A percentile compares a stretch with the other conserved stretches of the same genome.
Evolutionary conservation across 2,888 invertebrate species (phyloP).

Genomic region (Hydroisotoma schaefferi): DNA sequence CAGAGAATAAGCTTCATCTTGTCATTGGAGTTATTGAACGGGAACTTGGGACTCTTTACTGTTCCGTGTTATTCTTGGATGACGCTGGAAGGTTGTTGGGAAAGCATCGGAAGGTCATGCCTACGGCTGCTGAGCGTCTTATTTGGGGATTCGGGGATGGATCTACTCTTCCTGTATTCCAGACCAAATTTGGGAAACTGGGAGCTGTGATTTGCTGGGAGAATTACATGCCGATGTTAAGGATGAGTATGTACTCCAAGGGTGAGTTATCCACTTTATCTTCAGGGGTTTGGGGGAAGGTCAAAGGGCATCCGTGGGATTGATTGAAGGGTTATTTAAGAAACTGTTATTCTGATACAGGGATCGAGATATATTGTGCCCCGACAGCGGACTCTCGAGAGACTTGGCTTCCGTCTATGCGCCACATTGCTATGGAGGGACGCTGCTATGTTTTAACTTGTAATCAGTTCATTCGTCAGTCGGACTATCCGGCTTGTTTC

Average conservation of each 20-base stretch:
- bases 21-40: conserved; percentile 36
- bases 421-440: conserved; percentile 39
- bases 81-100: conserved; percentile 25
- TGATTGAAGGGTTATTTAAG: not conserved
- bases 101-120: conserved; percentile 36
- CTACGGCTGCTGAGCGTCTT: conserved; percentile 33
- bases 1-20: conserved; percentile 23
- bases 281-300: too few species aligned
- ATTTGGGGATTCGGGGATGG: conserved; percentile 39
- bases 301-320: not conserved
- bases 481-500: conserved; percentile 28
- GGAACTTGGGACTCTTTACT: conserved; percentile 31
- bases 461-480: conserved; percentile 33
- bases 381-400: conserved; percentile 37
- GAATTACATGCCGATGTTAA: conserved; percentile 35
- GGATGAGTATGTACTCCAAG: conserved; percentile 36
- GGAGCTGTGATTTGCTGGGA: conserved; percentile 40
- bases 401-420: conserved; percentile 32
- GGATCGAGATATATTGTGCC: conserved; percentile 37
- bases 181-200: conserved; percentile 31
- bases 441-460: conserved; percentile 38
- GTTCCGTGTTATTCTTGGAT: conserved; percentile 30
- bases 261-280: too few species aligned
- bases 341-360: conserved; percentile 3
- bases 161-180: conserved; percentile 26